These are phyloP conservation scores for Xyrauchen texanus DNA, from an alignment of 2,113 vertebrate genomes.

Conservation along the genomic window DNA sequence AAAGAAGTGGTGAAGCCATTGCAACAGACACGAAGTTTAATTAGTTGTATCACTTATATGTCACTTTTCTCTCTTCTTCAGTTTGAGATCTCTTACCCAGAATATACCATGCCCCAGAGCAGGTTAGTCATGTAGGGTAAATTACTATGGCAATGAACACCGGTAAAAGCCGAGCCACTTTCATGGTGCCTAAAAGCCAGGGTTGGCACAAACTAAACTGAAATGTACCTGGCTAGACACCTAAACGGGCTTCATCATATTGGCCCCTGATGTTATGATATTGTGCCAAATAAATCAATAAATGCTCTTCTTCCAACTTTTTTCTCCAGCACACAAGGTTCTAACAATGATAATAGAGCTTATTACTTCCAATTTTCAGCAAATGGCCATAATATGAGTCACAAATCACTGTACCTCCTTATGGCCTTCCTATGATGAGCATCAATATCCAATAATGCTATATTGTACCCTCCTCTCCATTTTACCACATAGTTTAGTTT, in stretches of 20 bases:
- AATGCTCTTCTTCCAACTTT: slow-evolving; percentile 8
- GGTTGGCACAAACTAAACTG: no score
- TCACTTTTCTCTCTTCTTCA: no score
- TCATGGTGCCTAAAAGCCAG: no score
- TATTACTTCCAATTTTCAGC: slow-evolving; percentile 53
- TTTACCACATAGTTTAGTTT: neutral
- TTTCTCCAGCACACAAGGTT: slow-evolving; percentile 13
- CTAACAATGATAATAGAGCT: slow-evolving; percentile 44
- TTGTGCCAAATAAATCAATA: slow-evolving; percentile 28
- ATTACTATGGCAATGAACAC: no score
- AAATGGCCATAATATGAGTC: slow-evolving; percentile 46
- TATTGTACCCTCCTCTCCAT: neutral
- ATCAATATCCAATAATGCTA: slow-evolving; percentile 13
- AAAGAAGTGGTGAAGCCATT: no score
- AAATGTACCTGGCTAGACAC: no score
- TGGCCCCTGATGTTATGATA: slow-evolving; percentile 5
- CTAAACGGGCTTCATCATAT: neutral
- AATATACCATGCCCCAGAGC: no score
- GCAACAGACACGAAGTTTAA: no score
- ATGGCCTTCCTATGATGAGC: neutral
- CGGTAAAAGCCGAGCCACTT: no score
- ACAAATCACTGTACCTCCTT: slow-evolving; percentile 32
- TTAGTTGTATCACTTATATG: no score
- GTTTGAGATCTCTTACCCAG: no score
- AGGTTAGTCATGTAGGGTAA: no score